Conservation (phyloP, 2,888 invertebrate genomes). For the Theretra japonica region DNA sequence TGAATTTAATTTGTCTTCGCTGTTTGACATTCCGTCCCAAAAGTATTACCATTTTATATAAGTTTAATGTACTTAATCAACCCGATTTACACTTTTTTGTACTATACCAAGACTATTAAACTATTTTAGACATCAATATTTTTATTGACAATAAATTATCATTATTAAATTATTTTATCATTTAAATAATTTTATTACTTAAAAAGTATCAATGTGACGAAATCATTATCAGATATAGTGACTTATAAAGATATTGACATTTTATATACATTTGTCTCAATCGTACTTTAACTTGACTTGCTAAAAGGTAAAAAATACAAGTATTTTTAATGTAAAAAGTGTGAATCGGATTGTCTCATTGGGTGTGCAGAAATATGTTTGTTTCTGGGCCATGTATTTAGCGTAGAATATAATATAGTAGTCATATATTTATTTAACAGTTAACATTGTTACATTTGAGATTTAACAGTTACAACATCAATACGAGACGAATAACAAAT, state of each 20-base stretch:
- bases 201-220: no score
- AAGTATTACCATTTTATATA: slow-evolving; percentile 71
- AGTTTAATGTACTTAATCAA: slow-evolving; percentile 35
- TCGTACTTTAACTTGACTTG: not conserved
- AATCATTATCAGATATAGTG: no score
- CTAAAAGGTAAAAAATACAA: not conserved
- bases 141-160: not conserved
- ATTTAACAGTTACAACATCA: slow-evolving; percentile 33
- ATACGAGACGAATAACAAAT: slow-evolving; percentile 54
- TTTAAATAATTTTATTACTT: not conserved
- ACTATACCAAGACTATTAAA: not conserved
- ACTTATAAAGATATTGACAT: no score
- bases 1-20: slow-evolving; percentile 33
- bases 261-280: not conserved
- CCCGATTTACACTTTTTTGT: slow-evolving; percentile 33
- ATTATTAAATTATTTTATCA: not conserved
- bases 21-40: slow-evolving; percentile 72
- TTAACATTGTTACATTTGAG: slow-evolving; percentile 43
- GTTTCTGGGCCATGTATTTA: slow-evolving; percentile 57
- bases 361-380: slow-evolving; percentile 12
- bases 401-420: slow-evolving; percentile 43
- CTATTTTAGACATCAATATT: not conserved
- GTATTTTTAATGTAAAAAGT: not conserved
- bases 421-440: slow-evolving; percentile 49
- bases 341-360: slow-evolving; percentile 4